Percentiles rank a stretch among this genome's conserved stretches.
Evolutionary conservation across 2,888 invertebrate genomes (phyloP).

Genomic region (Smittia sp.): DNA sequence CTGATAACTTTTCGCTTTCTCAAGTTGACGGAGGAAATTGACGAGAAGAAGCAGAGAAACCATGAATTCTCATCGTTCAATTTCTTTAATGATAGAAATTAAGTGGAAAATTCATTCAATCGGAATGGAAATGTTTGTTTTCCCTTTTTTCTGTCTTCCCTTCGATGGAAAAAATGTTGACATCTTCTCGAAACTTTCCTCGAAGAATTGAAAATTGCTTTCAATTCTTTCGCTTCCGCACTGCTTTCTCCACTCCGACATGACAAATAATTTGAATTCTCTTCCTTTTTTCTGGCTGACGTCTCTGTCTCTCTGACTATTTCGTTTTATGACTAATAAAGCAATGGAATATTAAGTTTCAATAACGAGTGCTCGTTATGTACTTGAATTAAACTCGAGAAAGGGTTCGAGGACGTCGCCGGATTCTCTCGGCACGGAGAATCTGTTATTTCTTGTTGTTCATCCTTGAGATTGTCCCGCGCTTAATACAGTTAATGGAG

Average conservation of each 20-base stretch:
- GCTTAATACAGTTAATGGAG: slow-evolving; percentile 35
- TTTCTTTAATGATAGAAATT: slow-evolving; percentile 38
- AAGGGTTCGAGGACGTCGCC: neutral
- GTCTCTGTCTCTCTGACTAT: neutral
- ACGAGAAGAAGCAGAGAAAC: neutral
- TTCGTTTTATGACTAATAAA: slow-evolving; percentile 33
- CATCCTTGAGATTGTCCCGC: slow-evolving; percentile 22
- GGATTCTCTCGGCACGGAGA: neutral
- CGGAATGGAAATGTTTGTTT: slow-evolving; percentile 24
- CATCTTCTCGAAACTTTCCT: neutral
- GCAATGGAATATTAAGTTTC: slow-evolving; percentile 41
- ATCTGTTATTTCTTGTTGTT: neutral
- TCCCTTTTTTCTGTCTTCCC: slow-evolving; percentile 18
- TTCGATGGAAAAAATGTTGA: slow-evolving; percentile 10
- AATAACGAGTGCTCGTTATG: slow-evolving; percentile 23
- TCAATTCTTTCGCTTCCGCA: neutral
- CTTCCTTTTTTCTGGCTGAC: neutral
- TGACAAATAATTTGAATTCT: neutral
- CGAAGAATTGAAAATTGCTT: slow-evolving; percentile 11
- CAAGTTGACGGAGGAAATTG: slow-evolving; percentile 1
- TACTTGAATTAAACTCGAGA: slow-evolving; percentile 10
- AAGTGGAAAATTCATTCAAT: slow-evolving; percentile 33
- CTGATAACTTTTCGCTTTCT: slow-evolving; percentile 25
- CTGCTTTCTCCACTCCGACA: neutral
- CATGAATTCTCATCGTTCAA: slow-evolving; percentile 28